A percentile compares a stretch with the other conserved stretches of the same genome.
Conservation (phyloP, 2,888 invertebrate species). For the Cheiracanthium punctorium region DNA sequence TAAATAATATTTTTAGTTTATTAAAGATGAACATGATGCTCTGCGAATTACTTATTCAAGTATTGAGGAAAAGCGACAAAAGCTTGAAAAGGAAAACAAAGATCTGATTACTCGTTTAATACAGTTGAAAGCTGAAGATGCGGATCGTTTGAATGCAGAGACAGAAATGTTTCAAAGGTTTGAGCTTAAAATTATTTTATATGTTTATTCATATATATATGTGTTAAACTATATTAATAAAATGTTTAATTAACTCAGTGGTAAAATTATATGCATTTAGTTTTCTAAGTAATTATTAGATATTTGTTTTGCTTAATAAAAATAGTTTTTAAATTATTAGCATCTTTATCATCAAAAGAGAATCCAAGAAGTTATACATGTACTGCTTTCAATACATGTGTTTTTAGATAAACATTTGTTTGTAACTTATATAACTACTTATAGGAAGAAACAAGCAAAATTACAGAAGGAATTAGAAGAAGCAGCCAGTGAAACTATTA, state of each 20-base stretch:
- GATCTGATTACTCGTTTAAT: constrained; percentile 82
- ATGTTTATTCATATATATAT: neutral
- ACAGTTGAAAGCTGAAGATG: constrained; percentile 94
- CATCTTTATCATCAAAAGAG: too few relatives aligned
- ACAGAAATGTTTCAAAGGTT: constrained; percentile 94
- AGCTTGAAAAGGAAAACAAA: constrained; percentile 75
- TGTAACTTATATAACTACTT: too few relatives aligned
- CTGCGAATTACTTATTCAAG: constrained; percentile 92
- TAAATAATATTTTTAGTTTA: too few relatives aligned
- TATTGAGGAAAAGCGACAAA: constrained; percentile 83
- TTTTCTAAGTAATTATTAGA: neutral
- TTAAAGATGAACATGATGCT: constrained; percentile 96
- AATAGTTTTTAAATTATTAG: too few relatives aligned
- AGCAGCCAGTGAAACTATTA: constrained; percentile 84
- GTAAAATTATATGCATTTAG: too few relatives aligned
- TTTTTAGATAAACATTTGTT: too few relatives aligned
- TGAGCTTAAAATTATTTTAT: constrained; percentile 53
- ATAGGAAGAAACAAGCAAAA: constrained; percentile 86
- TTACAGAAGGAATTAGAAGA: constrained; percentile 93
- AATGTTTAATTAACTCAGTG: too few relatives aligned
- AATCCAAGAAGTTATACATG: too few relatives aligned
- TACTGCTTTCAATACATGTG: too few relatives aligned
- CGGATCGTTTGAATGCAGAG: constrained; percentile 96
- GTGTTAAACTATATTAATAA: neutral
- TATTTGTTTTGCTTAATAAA: too few relatives aligned